phyloP scores from a whole-genome alignment of 2,113 vertebrate species.

The Tetrao urogallus region DNA sequence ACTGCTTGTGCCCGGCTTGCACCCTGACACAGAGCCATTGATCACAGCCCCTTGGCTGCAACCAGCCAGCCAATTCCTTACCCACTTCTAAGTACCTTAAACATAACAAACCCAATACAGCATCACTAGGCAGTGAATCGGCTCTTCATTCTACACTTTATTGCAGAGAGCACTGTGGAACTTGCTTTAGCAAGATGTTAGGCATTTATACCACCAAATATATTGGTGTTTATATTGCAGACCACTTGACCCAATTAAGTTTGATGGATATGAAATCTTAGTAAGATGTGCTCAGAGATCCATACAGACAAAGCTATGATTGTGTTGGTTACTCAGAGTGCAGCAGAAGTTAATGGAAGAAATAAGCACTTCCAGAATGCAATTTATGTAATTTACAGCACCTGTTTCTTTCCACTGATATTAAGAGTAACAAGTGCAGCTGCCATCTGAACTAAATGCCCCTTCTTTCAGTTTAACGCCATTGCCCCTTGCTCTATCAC shows the following conservation, averaged over 20 bases:
- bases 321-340: neutral
- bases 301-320: neutral
- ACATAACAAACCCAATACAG: neutral
- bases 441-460: neutral
- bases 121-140: neutral
- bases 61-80: too few relatives aligned
- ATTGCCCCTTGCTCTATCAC: neutral
- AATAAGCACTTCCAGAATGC: neutral
- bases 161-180: neutral
- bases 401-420: neutral
- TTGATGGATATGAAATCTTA: neutral
- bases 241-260: neutral
- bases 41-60: too few relatives aligned
- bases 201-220: neutral
- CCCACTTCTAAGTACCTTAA: neutral
- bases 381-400: neutral
- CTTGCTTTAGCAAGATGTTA: neutral
- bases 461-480: neutral
- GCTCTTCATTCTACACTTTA: neutral
- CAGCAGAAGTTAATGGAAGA: neutral
- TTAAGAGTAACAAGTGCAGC: neutral
- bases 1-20: too few relatives aligned
- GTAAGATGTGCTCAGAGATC: neutral
- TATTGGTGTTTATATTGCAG: neutral
- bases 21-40: too few relatives aligned